Conservation (phyloP, 2,888 invertebrate genomes). For the Sicus ferrugineus region DNA sequence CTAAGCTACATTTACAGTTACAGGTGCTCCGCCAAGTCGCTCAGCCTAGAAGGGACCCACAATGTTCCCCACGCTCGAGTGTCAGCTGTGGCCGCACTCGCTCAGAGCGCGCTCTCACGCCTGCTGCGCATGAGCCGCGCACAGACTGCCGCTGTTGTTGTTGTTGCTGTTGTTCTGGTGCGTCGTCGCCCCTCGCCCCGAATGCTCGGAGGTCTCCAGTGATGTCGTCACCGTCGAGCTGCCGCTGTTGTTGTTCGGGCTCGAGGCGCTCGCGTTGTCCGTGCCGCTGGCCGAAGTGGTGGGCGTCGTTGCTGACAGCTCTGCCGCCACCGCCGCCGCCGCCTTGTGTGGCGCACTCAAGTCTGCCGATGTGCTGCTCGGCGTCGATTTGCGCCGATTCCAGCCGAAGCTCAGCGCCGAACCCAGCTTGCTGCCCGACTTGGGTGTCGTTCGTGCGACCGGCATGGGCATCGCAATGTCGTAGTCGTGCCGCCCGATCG, state of each 20-base stretch:
- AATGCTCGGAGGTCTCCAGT: slow-evolving; percentile 46
- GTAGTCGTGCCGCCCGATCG: slow-evolving; percentile 58
- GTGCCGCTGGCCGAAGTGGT: slow-evolving; percentile 34
- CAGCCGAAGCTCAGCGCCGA: slow-evolving; percentile 58
- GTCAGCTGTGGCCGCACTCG: slow-evolving; percentile 35
- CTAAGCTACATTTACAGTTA: slow-evolving; percentile 13
- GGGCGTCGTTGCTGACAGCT: slow-evolving; percentile 24
- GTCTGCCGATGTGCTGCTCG: slow-evolving; percentile 30
- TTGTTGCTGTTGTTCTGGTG: slow-evolving; percentile 41
- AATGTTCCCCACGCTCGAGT: slow-evolving; percentile 3
- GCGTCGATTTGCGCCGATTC: slow-evolving; percentile 49
- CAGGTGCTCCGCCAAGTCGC: slow-evolving; percentile 9
- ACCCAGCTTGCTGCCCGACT: slow-evolving; percentile 53
- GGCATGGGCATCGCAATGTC: slow-evolving; percentile 47
- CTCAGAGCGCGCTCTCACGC: slow-evolving; percentile 37
- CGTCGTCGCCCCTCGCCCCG: slow-evolving; percentile 44
- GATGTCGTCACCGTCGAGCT: slow-evolving; percentile 53
- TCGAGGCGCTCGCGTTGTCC: slow-evolving; percentile 49
- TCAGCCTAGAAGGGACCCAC: slow-evolving; percentile 48
- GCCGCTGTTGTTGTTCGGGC: slow-evolving; percentile 58
- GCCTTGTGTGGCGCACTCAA: slow-evolving; percentile 37
- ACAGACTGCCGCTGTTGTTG: slow-evolving; percentile 36
- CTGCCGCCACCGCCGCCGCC: slow-evolving; percentile 20
- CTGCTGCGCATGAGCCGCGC: slow-evolving; percentile 38
- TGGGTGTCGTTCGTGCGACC: slow-evolving; percentile 42